Conservation (phyloP, 2,797 vertebrate species). For the Iguana delicatissima region DNA sequence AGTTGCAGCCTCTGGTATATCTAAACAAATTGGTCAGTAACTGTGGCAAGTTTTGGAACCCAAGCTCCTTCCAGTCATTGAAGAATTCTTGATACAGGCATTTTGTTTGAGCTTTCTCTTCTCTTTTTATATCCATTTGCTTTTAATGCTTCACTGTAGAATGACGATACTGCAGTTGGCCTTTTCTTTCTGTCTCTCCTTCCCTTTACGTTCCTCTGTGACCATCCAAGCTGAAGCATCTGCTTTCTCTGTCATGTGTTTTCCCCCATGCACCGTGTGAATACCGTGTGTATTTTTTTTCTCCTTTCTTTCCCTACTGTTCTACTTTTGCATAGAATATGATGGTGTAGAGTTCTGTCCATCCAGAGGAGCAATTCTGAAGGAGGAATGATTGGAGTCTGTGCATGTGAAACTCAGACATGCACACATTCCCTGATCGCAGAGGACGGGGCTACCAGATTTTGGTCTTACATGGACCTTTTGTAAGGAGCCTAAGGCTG, state of each 20-base stretch:
- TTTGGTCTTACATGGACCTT: too few relatives aligned
- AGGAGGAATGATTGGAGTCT: too few relatives aligned
- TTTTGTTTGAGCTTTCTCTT: background rate
- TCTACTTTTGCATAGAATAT: background rate
- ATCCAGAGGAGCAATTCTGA: background rate
- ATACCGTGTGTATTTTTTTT: background rate
- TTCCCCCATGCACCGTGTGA: constrained; percentile 38
- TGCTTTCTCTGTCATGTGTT: background rate
- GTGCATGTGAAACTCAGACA: background rate
- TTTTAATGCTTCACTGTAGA: background rate
- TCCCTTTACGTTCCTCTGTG: background rate
- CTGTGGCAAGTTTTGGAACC: constrained; percentile 32
- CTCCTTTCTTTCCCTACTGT: too few relatives aligned
- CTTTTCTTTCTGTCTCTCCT: background rate
- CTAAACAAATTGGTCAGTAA: background rate
- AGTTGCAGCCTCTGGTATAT: background rate
- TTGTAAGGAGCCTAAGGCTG: background rate
- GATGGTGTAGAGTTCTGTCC: background rate
- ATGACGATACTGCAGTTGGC: too few relatives aligned
- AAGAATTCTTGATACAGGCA: background rate
- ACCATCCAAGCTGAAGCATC: background rate
- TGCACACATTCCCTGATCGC: background rate
- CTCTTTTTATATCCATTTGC: background rate
- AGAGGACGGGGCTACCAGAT: background rate
- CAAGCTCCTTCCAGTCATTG: background rate